Percentiles rank a stretch among this genome's conserved stretches.
phyloP scores from a whole-genome alignment of 1,140 invertebrate species.

The Dufourea novaeangliae region DNA sequence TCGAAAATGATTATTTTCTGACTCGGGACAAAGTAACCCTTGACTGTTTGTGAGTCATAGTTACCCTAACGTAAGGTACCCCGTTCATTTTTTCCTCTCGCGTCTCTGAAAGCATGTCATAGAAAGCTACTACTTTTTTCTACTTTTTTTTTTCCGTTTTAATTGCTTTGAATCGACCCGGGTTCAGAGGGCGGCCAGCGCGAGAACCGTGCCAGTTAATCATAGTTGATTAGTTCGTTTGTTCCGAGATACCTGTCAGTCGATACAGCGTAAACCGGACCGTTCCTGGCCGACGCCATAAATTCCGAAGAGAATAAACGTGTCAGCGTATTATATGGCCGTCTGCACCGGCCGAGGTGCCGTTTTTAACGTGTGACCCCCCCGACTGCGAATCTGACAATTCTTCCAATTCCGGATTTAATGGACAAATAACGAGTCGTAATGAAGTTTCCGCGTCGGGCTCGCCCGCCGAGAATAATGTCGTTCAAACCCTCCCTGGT shows the following conservation, averaged over 20 bases:
- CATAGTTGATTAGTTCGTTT: conserved; percentile 62
- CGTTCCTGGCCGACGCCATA: conserved; percentile 31
- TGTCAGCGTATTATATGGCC: conserved; percentile 30
- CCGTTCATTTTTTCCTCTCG: neutral
- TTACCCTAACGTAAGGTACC: too few relatives aligned
- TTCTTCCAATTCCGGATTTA: conserved; percentile 32
- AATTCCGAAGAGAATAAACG: conserved; percentile 45
- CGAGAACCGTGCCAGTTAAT: conserved; percentile 51
- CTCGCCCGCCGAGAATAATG: conserved; percentile 18
- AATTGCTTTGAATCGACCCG: conserved; percentile 7
- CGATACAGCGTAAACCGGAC: conserved; percentile 36
- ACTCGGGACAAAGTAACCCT: too few relatives aligned
- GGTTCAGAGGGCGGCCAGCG: neutral
- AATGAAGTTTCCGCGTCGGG: conserved; percentile 21
- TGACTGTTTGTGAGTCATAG: too few relatives aligned
- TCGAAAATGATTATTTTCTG: too few relatives aligned
- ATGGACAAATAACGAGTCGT: conserved; percentile 35
- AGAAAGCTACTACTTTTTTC: conserved; percentile 1
- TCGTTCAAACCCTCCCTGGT: conserved; percentile 1
- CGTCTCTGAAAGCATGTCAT: neutral
- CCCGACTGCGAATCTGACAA: conserved; percentile 27
- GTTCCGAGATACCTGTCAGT: conserved; percentile 55
- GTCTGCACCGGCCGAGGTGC: neutral
- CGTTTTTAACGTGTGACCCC: conserved; percentile 9
- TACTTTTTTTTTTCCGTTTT: too few relatives aligned